Conservation (phyloP, 2,113 vertebrate genomes). For the Butorides virescens region DNA sequence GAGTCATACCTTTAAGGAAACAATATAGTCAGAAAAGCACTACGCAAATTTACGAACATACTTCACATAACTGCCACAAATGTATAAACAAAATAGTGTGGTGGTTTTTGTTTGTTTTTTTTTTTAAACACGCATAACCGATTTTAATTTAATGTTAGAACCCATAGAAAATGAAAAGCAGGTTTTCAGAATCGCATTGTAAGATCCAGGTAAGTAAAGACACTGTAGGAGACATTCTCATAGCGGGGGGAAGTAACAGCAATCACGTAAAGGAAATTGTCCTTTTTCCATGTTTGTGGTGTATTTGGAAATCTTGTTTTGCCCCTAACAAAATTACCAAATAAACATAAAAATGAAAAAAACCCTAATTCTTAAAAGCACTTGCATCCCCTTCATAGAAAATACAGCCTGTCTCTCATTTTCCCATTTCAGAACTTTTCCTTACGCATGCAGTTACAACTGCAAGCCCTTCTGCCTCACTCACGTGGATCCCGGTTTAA, state of each 20-base stretch:
- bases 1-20: constrained; percentile 88
- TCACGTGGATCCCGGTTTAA: background rate
- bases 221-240: background rate
- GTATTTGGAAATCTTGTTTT: background rate
- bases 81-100: background rate
- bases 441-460: rapidly evolving
- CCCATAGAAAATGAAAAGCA: background rate
- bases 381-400: background rate
- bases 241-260: background rate
- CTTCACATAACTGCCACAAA: background rate
- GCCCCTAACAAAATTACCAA: background rate
- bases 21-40: background rate
- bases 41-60: background rate
- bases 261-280: background rate
- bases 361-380: background rate
- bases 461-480: background rate
- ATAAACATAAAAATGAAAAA: background rate
- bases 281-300: background rate
- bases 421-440: background rate
- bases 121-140: rapidly evolving
- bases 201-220: background rate
- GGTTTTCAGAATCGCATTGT: background rate
- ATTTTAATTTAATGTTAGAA: background rate
- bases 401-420: background rate
- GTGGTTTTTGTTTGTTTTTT: background rate